Evolutionary conservation across 2,113 vertebrate genomes (phyloP).

Genomic region (Leuciscus idus): DNA sequence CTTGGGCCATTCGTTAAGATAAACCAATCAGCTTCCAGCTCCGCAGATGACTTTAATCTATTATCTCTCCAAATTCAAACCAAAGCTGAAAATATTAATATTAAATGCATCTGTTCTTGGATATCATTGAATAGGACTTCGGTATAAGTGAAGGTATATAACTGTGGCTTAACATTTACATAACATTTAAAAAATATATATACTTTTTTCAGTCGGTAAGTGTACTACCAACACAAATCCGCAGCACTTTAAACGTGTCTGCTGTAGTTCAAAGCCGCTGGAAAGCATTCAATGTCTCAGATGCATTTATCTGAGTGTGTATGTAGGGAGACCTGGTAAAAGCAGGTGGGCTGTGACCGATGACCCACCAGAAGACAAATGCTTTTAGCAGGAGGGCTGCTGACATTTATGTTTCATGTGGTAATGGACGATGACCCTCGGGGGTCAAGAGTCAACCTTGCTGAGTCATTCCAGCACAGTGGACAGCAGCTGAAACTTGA

Average conservation of each 20-base stretch:
- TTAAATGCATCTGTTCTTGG: neutral
- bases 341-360: conserved; percentile 36
- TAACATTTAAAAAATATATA: neutral
- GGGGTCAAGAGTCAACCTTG: conserved; percentile 44
- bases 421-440: conserved; percentile 50
- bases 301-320: conserved; percentile 28
- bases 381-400: conserved; percentile 54
- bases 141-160: neutral
- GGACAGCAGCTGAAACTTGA: conserved; percentile 40
- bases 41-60: neutral
- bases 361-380: conserved; percentile 54
- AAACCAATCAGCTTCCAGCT: conserved; percentile 24
- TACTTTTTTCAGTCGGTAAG: neutral
- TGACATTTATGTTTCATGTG: conserved; percentile 49
- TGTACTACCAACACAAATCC: neutral
- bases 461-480: conserved; percentile 38
- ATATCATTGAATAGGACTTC: neutral
- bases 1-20: conserved; percentile 35
- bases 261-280: neutral
- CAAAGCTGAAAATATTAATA: conserved; percentile 17
- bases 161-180: neutral
- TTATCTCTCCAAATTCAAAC: neutral
- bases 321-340: conserved; percentile 26
- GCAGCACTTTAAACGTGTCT: neutral
- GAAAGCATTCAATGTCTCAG: neutral